phyloP scores from a whole-genome alignment of 2,797 vertebrate genomes.

The Diplodus sargus region DNA sequence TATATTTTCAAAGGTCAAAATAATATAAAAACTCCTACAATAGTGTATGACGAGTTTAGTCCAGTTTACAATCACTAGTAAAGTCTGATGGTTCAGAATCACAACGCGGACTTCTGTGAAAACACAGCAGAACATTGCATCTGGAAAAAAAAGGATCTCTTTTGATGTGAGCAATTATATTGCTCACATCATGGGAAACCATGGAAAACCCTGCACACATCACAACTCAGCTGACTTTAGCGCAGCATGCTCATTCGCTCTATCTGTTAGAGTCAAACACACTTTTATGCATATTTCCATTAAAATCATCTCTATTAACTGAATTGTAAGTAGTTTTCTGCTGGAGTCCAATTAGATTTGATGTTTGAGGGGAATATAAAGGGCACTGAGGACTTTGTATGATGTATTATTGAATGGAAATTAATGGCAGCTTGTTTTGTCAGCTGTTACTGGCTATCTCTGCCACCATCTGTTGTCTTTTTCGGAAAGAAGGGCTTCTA shows the following conservation, averaged over 20 bases:
- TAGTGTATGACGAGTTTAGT: background rate
- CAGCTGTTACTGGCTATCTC: conserved; percentile 68
- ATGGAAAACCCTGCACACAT: conserved; percentile 21
- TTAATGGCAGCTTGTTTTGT: conserved; percentile 74
- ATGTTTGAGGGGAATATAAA: conserved; percentile 67
- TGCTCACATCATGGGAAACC: conserved; percentile 4
- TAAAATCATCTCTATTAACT: conserved; percentile 65
- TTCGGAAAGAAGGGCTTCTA: conserved; percentile 42
- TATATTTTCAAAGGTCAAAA: background rate
- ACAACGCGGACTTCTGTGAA: conserved; percentile 1
- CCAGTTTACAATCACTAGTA: background rate
- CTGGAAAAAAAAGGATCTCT: background rate
- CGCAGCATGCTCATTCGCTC: conserved; percentile 4
- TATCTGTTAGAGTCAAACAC: conserved; percentile 43
- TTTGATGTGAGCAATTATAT: conserved; percentile 24
- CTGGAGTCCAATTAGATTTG: conserved; percentile 73
- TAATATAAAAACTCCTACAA: background rate
- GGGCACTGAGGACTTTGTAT: conserved; percentile 62
- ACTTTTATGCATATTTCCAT: conserved; percentile 58
- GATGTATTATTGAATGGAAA: conserved; percentile 73
- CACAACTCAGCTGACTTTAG: conserved; percentile 26
- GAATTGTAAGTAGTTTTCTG: conserved; percentile 61
- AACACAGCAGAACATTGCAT: background rate
- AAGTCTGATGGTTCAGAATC: conserved; percentile 13
- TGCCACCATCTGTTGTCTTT: conserved; percentile 77